Evolutionary conservation across 2,888 invertebrate genomes (phyloP).

Genomic region (Tricholauxania praeusta): DNA sequence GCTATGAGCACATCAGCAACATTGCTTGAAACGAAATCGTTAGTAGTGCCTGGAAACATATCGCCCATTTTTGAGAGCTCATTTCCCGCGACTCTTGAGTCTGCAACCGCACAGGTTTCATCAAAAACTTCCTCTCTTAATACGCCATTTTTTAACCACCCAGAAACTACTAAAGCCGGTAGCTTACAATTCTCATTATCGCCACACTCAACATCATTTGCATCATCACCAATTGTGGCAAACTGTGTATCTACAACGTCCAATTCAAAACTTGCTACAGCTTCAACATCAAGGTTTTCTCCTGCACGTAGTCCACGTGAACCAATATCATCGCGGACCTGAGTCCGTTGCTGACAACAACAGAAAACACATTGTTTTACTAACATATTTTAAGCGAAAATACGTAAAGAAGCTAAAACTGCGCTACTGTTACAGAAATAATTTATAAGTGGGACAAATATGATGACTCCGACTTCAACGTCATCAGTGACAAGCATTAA

Average conservation of each 20-base stretch:
- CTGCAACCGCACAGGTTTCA: conserved; percentile 26
- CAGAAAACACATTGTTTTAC: no score
- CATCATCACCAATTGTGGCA: background rate
- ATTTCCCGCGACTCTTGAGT: conserved; percentile 26
- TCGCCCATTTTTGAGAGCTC: conserved; percentile 30
- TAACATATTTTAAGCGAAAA: background rate
- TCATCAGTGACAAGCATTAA: conserved; percentile 10
- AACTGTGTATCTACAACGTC: background rate
- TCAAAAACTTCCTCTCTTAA: conserved; percentile 28
- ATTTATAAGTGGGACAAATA: conserved; percentile 19
- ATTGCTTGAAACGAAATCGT: conserved; percentile 20
- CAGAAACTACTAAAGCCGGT: background rate
- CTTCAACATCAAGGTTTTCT: conserved; percentile 1
- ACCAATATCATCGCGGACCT: background rate
- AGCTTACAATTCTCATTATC: conserved; percentile 12
- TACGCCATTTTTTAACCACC: background rate
- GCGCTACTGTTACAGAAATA: background rate
- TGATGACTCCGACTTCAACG: conserved; percentile 18
- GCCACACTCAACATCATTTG: conserved; percentile 14
- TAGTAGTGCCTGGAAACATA: conserved; percentile 17
- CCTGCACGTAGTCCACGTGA: conserved; percentile 1
- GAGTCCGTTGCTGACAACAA: no score
- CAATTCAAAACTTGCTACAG: background rate
- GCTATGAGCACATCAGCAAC: conserved; percentile 36
- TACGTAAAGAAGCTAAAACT: background rate